phyloP scores from a whole-genome alignment of 30 jellyfish, hydroid and myxozoan species.

The Turritopsis dohrnii region DNA sequence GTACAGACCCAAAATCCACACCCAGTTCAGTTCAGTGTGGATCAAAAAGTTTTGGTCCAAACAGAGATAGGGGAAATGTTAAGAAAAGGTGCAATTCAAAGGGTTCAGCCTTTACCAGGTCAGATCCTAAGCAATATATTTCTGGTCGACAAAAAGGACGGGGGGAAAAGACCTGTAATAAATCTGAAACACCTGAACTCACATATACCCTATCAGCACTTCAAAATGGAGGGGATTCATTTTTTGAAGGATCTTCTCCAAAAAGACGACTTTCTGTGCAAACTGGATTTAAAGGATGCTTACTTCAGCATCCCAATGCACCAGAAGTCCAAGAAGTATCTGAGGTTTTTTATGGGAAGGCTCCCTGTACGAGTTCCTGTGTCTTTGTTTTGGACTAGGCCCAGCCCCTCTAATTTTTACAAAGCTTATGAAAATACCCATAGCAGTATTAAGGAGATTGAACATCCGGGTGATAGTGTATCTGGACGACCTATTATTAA shows the following conservation, averaged over 20 bases:
- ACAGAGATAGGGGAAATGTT: too few relatives aligned
- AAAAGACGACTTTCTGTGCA: conserved; percentile 19
- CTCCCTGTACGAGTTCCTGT: conserved; percentile 8
- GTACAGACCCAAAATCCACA: too few relatives aligned
- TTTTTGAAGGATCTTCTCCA: conserved; percentile 21
- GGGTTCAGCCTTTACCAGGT: too few relatives aligned
- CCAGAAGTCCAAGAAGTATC: background rate
- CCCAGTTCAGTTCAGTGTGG: too few relatives aligned
- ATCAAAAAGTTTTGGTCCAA: too few relatives aligned
- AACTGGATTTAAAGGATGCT: conserved; percentile 19
- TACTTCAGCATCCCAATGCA: conserved; percentile 20
- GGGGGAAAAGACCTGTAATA: conserved; percentile 24
- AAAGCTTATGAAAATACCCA: conserved; percentile 27
- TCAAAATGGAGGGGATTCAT: conserved; percentile 19
- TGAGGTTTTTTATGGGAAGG: conserved; percentile 25
- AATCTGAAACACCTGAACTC: conserved; percentile 6
- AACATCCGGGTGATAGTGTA: conserved; percentile 15
- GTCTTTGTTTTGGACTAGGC: conserved; percentile 25
- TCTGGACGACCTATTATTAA: too few relatives aligned
- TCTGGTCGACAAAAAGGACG: conserved; percentile 24
- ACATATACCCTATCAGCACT: conserved; percentile 11
- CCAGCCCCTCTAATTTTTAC: conserved; percentile 22
- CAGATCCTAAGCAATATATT: conserved; percentile 13
- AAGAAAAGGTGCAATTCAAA: too few relatives aligned
- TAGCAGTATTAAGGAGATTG: conserved; percentile 28